Conservation (phyloP, 1,140 invertebrate species). For the Diachasmimorpha longicaudata region DNA sequence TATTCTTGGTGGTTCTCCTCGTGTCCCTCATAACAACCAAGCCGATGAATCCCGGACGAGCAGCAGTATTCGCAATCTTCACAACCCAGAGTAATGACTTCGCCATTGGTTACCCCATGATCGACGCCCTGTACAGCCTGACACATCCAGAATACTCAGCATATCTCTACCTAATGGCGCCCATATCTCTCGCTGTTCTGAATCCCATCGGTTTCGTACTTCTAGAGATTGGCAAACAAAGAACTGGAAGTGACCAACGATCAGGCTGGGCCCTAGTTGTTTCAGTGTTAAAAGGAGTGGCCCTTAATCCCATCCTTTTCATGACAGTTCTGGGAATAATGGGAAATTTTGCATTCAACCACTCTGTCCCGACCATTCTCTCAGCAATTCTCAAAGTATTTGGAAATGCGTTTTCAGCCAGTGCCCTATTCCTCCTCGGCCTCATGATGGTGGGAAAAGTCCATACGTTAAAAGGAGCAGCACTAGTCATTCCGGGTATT, state of each 20-base stretch:
- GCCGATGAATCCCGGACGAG: slow-evolving; percentile 81
- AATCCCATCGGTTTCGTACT: slow-evolving; percentile 92
- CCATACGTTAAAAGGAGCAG: slow-evolving; percentile 72
- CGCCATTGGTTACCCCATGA: slow-evolving; percentile 94
- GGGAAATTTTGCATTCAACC: slow-evolving; percentile 83
- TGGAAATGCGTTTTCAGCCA: slow-evolving; percentile 88
- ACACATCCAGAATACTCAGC: slow-evolving; percentile 88
- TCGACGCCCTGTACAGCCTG: slow-evolving; percentile 75
- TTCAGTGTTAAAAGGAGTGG: slow-evolving; percentile 72
- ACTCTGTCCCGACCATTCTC: slow-evolving; percentile 77
- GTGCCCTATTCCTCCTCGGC: slow-evolving; percentile 89
- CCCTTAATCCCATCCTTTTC: slow-evolving; percentile 88
- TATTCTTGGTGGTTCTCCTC: slow-evolving; percentile 84
- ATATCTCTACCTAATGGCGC: slow-evolving; percentile 93
- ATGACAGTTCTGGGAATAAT: slow-evolving; percentile 92
- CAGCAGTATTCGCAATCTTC: slow-evolving; percentile 93
- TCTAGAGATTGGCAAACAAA: slow-evolving; percentile 82
- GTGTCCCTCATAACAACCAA: slow-evolving; percentile 81
- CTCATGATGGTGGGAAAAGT: slow-evolving; percentile 93
- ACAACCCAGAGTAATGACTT: slow-evolving; percentile 98
- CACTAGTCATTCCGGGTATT: slow-evolving; percentile 81
- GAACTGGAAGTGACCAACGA: slow-evolving; percentile 33
- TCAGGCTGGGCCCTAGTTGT: slow-evolving; percentile 50
- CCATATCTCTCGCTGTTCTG: slow-evolving; percentile 89
- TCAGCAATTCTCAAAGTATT: slow-evolving; percentile 79